Evolutionary conservation across 2,797 vertebrate genomes (phyloP).

Genomic region (Phataginus tricuspis): DNA sequence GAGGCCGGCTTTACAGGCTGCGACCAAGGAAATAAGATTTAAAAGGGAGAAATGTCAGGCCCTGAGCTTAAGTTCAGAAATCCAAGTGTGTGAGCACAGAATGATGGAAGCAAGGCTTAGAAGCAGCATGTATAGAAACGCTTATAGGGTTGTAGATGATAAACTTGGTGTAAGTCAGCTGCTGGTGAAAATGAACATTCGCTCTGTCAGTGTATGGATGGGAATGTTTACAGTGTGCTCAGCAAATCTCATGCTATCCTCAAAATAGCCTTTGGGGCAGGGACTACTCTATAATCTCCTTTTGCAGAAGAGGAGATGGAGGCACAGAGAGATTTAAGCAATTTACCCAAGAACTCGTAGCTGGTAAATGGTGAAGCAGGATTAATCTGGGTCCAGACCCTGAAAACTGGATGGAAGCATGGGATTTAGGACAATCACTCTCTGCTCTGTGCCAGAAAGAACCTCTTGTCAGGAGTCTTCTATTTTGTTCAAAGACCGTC

Average conservation of each 20-base stretch:
- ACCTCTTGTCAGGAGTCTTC: neutral
- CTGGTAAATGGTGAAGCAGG: neutral
- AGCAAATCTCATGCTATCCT: neutral
- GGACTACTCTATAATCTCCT: neutral
- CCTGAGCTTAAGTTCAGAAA: neutral
- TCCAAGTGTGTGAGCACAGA: neutral
- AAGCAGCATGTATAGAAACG: neutral
- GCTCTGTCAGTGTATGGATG: rapidly evolving
- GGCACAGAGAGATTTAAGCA: neutral
- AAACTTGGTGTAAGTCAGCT: neutral
- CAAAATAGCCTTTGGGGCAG: neutral
- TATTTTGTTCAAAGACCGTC: neutral
- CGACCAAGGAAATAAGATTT: neutral
- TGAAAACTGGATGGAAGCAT: neutral
- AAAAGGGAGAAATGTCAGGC: neutral
- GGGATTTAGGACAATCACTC: neutral
- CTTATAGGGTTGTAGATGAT: neutral
- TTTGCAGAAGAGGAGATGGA: slow-evolving; percentile 5
- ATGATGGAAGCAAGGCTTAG: neutral
- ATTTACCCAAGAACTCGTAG: neutral
- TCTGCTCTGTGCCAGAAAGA: neutral
- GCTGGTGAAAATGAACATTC: neutral
- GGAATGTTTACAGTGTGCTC: neutral
- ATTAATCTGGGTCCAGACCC: neutral
- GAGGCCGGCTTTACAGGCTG: neutral